phyloP scores from a whole-genome alignment of 1,140 invertebrate species.

The Solenopsis fugax region DNA sequence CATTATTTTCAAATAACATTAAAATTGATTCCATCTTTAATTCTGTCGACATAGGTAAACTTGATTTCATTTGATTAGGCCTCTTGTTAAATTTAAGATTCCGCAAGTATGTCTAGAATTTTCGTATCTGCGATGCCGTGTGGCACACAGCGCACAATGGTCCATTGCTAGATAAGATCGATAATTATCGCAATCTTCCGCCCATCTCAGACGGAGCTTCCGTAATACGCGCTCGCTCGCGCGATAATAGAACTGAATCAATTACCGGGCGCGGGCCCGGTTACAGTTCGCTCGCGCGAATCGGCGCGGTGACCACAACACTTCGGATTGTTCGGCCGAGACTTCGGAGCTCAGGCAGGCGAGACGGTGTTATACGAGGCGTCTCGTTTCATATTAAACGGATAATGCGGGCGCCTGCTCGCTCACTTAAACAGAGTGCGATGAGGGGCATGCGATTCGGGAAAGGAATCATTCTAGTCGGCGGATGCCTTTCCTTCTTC shows the following conservation, averaged over 20 bases:
- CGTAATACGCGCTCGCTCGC: constrained; percentile 7
- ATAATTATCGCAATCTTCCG: constrained; percentile 40
- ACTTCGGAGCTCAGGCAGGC: constrained; percentile 74
- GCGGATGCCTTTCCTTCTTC: constrained; percentile 40
- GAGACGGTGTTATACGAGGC: constrained; percentile 76
- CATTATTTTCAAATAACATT: too few relatives aligned
- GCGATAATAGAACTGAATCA: constrained; percentile 62
- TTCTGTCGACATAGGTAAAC: not conserved
- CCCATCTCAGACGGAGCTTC: not conserved
- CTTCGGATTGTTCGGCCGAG: constrained; percentile 69
- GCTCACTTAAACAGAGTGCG: constrained; percentile 72
- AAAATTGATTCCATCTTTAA: too few relatives aligned
- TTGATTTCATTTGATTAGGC: not conserved
- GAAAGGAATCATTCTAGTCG: constrained; percentile 55
- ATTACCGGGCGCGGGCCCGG: constrained; percentile 28
- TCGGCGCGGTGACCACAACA: constrained; percentile 47
- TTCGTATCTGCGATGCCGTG: not conserved
- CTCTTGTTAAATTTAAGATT: not conserved
- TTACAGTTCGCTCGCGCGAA: constrained; percentile 48
- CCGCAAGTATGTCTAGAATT: not conserved
- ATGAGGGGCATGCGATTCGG: constrained; percentile 42
- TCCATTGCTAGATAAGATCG: not conserved
- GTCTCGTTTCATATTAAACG: constrained; percentile 79
- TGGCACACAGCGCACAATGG: too few relatives aligned
- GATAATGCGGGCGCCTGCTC: constrained; percentile 73